Conservation (phyloP, 2,888 invertebrate genomes). For the Watsonalla cultraria region DNA sequence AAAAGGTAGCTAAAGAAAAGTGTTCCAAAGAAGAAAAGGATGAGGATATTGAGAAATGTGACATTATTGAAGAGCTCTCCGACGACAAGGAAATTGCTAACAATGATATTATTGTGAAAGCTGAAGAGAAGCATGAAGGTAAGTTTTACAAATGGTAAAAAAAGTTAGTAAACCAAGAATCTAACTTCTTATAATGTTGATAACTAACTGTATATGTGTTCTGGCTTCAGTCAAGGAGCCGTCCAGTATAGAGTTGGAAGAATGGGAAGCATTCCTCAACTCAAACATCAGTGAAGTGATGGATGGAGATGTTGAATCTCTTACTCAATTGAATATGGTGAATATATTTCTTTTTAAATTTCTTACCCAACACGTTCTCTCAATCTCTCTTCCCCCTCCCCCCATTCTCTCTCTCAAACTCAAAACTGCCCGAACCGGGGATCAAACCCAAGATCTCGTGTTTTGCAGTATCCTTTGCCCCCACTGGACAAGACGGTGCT, state of each 20-base stretch:
- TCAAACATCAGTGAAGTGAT: slow-evolving; percentile 90
- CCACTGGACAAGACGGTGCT: too few relatives aligned
- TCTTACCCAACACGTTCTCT: too few relatives aligned
- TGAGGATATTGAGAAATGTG: slow-evolving; percentile 63
- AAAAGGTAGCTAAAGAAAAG: slow-evolving; percentile 29
- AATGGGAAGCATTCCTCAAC: slow-evolving; percentile 91
- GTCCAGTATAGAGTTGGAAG: slow-evolving; percentile 88
- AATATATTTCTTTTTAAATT: neutral
- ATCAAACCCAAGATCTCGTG: too few relatives aligned
- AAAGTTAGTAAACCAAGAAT: neutral
- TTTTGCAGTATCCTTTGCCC: too few relatives aligned
- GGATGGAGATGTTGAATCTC: slow-evolving; percentile 86
- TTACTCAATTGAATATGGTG: slow-evolving; percentile 84
- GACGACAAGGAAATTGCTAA: slow-evolving; percentile 65
- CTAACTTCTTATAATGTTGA: too few relatives aligned
- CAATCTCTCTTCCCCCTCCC: too few relatives aligned
- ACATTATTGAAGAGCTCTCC: slow-evolving; percentile 61
- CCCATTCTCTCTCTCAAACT: too few relatives aligned
- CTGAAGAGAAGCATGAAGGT: slow-evolving; percentile 59
- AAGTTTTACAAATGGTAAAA: slow-evolving; percentile 5
- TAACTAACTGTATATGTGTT: neutral
- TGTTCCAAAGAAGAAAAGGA: slow-evolving; percentile 66
- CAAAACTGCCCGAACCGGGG: too few relatives aligned
- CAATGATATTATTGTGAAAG: slow-evolving; percentile 51
- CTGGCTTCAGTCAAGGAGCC: slow-evolving; percentile 64